These are phyloP conservation scores for Protophormia terraenovae DNA, from an alignment of 2,888 invertebrate genomes.

Conservation along the genomic window DNA sequence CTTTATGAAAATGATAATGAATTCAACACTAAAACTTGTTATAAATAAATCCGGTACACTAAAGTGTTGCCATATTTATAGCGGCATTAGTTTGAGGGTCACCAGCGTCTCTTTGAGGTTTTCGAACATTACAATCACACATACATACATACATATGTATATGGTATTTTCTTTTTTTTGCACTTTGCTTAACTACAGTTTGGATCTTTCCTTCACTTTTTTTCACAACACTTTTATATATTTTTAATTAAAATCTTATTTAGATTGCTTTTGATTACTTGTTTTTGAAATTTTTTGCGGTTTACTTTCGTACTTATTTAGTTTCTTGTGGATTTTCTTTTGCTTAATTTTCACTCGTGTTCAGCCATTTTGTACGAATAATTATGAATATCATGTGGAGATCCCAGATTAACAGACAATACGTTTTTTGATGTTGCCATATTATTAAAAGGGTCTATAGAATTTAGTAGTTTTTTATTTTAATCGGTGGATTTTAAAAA, in stretches of 20 bases:
- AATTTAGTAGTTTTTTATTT: too few relatives aligned
- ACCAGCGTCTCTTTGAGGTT: conserved; percentile 38
- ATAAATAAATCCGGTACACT: conserved; percentile 10
- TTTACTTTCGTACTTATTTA: neutral
- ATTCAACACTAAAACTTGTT: too few relatives aligned
- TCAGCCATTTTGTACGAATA: conserved; percentile 49
- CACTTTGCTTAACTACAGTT: neutral
- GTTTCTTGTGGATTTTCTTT: neutral
- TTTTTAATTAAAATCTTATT: neutral
- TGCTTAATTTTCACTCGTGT: conserved; percentile 10
- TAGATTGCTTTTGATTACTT: neutral
- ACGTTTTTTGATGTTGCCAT: neutral
- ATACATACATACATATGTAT: too few relatives aligned
- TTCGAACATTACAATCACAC: conserved; percentile 58
- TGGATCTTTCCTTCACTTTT: neutral
- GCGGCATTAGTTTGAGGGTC: conserved; percentile 41
- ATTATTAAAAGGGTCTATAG: neutral
- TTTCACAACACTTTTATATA: neutral
- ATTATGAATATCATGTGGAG: neutral
- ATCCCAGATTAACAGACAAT: conserved; percentile 3
- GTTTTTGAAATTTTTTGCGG: neutral
- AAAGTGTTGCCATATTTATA: conserved; percentile 46
- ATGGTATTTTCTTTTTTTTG: conserved; percentile 20
- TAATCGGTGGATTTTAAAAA: too few relatives aligned
- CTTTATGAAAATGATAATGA: too few relatives aligned